A percentile compares a stretch with the other conserved stretches of the same genome.
Conservation (phyloP, 2,113 vertebrate species). For the Apaloderma vittatum region DNA sequence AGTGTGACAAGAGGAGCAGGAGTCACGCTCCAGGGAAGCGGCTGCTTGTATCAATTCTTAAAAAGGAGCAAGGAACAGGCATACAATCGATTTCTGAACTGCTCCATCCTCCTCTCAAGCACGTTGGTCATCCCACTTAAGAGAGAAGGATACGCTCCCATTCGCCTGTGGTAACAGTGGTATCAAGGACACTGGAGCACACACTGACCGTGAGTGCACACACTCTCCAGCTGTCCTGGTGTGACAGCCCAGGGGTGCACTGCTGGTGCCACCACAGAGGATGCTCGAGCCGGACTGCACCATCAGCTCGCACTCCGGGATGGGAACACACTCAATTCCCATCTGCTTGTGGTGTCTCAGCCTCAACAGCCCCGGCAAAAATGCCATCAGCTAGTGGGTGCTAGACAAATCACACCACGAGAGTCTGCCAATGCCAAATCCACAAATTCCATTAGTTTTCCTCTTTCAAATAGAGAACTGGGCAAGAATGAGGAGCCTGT, state of each 20-base stretch:
- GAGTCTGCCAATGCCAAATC: background rate
- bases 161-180: background rate
- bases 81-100: background rate
- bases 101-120: background rate
- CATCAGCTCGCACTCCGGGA: background rate
- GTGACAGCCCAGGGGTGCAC: background rate
- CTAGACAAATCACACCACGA: background rate
- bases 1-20: background rate
- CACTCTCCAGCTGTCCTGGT: background rate
- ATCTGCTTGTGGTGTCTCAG: too few relatives aligned
- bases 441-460: background rate
- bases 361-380: background rate
- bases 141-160: background rate
- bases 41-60: background rate
- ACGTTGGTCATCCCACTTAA: background rate
- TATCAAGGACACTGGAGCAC: background rate
- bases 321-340: rapidly evolving
- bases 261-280: background rate
- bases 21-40: background rate
- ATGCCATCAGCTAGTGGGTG: background rate
- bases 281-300: background rate
- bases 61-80: background rate
- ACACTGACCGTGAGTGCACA: rapidly evolving
- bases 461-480: background rate
- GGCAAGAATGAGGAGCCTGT: background rate